phyloP scores from a whole-genome alignment of 2,113 vertebrate genomes.

The Anhinga anhinga region DNA sequence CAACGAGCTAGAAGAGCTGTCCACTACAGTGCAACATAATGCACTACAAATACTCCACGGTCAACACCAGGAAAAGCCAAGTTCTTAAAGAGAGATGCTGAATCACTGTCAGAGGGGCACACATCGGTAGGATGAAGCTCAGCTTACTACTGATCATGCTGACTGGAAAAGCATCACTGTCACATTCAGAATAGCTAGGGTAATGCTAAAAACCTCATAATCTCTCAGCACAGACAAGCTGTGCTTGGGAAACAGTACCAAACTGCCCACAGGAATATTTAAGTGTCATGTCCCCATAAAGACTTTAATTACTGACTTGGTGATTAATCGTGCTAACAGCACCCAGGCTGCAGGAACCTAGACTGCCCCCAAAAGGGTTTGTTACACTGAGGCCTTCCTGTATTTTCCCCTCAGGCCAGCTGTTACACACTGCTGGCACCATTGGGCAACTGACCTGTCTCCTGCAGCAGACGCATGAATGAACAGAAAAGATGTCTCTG shows the following conservation, averaged over 20 bases:
- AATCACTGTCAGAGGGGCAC: background rate
- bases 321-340: background rate
- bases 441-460: background rate
- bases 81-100: background rate
- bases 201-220: background rate
- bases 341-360: background rate
- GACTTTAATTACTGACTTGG: background rate
- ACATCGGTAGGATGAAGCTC: background rate
- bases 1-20: background rate
- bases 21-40: background rate
- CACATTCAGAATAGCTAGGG: background rate
- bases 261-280: background rate
- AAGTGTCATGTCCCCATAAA: background rate
- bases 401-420: background rate
- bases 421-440: background rate
- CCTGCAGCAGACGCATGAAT: background rate
- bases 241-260: background rate
- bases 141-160: background rate
- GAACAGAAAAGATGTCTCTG: background rate
- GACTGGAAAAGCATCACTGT: background rate
- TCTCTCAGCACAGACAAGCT: background rate
- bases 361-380: background rate
- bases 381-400: background rate
- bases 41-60: background rate
- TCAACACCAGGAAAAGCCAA: background rate